These are phyloP conservation scores for Pristionchus maxplancki DNA, from an alignment of 2,888 invertebrate genomes.

Conservation along the genomic window DNA sequence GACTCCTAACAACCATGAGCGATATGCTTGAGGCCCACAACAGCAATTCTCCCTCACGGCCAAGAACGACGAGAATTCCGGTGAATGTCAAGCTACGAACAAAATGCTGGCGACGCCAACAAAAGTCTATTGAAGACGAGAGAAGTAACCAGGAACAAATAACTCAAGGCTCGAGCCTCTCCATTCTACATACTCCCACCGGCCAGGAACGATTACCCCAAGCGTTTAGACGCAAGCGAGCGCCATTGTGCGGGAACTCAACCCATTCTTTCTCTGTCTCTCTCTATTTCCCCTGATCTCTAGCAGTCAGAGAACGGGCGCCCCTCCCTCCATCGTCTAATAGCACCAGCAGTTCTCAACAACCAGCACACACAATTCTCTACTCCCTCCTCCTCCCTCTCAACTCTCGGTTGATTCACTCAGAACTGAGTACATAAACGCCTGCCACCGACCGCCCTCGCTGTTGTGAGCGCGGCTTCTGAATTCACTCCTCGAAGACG, in stretches of 20 bases:
- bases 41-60: no score
- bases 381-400: not conserved
- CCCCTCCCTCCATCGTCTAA: not conserved
- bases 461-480: not conserved
- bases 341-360: constrained; percentile 5
- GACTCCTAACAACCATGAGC: no score
- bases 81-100: no score
- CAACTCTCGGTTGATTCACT: not conserved
- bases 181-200: not conserved
- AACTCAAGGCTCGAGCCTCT: not conserved
- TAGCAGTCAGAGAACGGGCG: not conserved
- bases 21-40: no score
- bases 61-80: no score
- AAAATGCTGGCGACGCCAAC: no score
- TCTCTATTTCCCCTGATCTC: not conserved
- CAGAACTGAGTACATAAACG: constrained; percentile 19
- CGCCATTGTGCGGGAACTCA: not conserved
- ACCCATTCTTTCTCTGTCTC: not conserved
- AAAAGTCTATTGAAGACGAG: no score
- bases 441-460: not conserved
- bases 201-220: not conserved
- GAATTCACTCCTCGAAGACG: not conserved
- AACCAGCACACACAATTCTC: not conserved
- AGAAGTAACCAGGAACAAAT: no score
- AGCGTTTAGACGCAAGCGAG: not conserved